Evolutionary conservation across 2,797 vertebrate species (phyloP).

Genomic region (Nannoperca obscura): DNA sequence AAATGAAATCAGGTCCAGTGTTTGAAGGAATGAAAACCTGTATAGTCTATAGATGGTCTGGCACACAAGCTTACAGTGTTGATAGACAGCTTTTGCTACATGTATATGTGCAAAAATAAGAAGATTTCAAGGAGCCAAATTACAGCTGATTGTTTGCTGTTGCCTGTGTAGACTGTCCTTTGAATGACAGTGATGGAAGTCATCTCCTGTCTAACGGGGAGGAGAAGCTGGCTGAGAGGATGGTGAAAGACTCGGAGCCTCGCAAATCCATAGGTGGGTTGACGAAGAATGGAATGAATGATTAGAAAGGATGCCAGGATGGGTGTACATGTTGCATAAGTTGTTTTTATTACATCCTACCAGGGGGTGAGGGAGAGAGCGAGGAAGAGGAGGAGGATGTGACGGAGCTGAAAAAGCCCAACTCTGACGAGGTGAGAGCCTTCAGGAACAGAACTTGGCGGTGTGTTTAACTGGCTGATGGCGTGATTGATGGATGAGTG

Average conservation of each 20-base stretch:
- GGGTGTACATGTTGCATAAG: neutral
- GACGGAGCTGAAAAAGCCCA: constrained; percentile 87
- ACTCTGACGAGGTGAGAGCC: constrained; percentile 88
- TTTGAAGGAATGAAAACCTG: constrained; percentile 1
- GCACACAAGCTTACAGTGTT: neutral
- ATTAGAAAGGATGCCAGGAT: neutral
- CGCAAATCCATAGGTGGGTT: constrained; percentile 89
- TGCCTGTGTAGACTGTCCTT: constrained; percentile 76
- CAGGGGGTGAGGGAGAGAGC: constrained; percentile 89
- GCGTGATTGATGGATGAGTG: constrained; percentile 42
- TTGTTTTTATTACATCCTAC: constrained; percentile 13
- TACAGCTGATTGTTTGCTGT: neutral
- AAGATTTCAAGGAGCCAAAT: neutral
- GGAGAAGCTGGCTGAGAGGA: constrained; percentile 82
- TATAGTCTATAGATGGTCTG: neutral
- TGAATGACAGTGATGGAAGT: constrained; percentile 75
- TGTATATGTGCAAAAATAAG: neutral
- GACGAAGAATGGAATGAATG: neutral
- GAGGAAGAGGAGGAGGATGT: constrained; percentile 91
- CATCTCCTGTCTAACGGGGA: constrained; percentile 88
- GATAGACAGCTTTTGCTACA: too few relatives aligned
- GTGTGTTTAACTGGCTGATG: constrained; percentile 3
- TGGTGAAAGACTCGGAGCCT: constrained; percentile 83
- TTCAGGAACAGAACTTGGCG: neutral
- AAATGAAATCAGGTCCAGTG: neutral